Evolutionary conservation across 2,888 invertebrate species (phyloP).

Genomic region (Salpingus planirostris): DNA sequence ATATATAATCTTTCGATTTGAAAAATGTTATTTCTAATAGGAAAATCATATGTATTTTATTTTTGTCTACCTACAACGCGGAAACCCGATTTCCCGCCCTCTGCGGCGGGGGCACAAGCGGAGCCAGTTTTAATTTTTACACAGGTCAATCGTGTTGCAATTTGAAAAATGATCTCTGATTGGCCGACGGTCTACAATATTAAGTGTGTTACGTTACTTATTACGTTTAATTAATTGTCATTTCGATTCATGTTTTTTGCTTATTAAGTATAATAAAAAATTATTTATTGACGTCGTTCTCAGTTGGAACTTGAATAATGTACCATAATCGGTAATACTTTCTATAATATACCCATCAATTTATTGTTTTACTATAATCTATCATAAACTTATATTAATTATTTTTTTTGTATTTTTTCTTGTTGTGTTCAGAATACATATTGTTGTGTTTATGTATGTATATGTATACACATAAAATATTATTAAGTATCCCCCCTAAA

Average conservation of each 20-base stretch:
- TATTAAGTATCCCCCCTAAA: constrained; percentile 38
- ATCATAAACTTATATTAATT: constrained; percentile 20
- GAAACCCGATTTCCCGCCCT: constrained; percentile 16
- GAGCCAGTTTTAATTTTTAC: too few species aligned
- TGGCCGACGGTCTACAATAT: too few species aligned
- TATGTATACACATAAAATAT: constrained; percentile 40
- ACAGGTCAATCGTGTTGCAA: constrained; percentile 10
- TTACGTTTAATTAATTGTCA: too few species aligned
- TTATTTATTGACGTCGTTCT: too few species aligned
- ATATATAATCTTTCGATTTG: constrained; percentile 20
- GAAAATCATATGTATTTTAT: constrained; percentile 20
- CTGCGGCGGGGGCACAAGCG: too few species aligned
- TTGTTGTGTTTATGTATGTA: constrained; percentile 44
- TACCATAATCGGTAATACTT: constrained; percentile 5
- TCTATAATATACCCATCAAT: too few species aligned
- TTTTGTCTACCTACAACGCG: constrained; percentile 13
- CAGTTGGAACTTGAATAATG: constrained; percentile 17
- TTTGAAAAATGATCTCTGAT: constrained; percentile 20
- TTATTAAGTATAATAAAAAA: constrained; percentile 14
- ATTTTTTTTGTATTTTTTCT: constrained; percentile 36
- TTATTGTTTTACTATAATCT: too few species aligned
- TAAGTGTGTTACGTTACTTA: too few species aligned
- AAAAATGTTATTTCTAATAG: constrained; percentile 22
- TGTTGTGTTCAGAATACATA: constrained; percentile 43
- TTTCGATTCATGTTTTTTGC: constrained; percentile 22